Evolutionary conservation across 2,888 invertebrate species (phyloP).

Genomic region (Dione juno): DNA sequence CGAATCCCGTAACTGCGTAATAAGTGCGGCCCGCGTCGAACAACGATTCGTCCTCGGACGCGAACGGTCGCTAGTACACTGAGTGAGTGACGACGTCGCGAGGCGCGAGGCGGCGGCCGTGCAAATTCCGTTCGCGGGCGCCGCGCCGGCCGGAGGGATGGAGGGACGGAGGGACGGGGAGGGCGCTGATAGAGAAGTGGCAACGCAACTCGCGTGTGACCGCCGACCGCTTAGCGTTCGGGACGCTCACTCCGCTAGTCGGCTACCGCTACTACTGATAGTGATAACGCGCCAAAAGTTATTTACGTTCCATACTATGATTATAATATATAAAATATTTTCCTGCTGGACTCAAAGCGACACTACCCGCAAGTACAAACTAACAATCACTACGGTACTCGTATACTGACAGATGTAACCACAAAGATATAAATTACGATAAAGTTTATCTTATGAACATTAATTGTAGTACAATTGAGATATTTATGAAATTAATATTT

Average conservation of each 20-base stretch:
- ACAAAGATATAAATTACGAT: neutral
- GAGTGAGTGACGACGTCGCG: constrained; percentile 69
- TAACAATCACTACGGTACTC: neutral
- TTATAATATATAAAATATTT: constrained; percentile 10
- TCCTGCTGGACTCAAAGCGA: neutral
- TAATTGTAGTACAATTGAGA: neutral
- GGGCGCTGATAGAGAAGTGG: constrained; percentile 71
- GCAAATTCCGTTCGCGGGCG: constrained; percentile 63
- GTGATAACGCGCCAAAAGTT: constrained; percentile 9
- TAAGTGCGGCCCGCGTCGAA: constrained; percentile 69
- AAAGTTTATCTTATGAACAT: neutral
- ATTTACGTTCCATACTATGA: constrained; percentile 3
- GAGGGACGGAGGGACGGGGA: constrained; percentile 61
- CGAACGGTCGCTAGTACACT: constrained; percentile 80
- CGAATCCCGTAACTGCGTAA: constrained; percentile 78
- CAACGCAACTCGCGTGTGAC: constrained; percentile 63
- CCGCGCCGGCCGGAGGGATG: constrained; percentile 63
- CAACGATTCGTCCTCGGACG: constrained; percentile 69
- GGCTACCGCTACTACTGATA: constrained; percentile 41
- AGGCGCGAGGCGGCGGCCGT: constrained; percentile 59
- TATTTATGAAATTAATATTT: no score
- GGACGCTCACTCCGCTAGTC: constrained; percentile 50
- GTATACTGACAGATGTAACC: neutral
- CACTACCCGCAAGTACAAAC: neutral
- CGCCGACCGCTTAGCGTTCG: constrained; percentile 48